Conservation (phyloP, 2,797 vertebrate genomes). For the Rhinophrynus dorsalis region DNA sequence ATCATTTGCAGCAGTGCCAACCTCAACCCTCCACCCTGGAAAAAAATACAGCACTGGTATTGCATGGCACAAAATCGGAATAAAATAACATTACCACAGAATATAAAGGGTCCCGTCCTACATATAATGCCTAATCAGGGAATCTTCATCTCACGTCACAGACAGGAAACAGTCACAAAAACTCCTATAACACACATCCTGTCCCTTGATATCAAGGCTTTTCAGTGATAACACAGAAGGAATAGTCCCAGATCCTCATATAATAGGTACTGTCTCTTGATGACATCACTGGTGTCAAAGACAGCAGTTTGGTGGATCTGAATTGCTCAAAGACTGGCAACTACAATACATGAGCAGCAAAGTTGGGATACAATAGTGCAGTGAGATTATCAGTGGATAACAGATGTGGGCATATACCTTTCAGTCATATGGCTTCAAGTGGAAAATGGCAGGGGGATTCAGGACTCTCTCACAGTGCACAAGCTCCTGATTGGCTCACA, state of each 20-base stretch:
- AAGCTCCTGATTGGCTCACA: conserved; percentile 12
- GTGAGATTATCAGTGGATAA: conserved; percentile 36
- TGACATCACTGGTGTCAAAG: background rate
- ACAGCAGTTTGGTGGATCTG: background rate
- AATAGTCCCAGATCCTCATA: too few relatives aligned
- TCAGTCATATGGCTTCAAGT: conserved; percentile 45
- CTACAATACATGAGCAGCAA: conserved; percentile 27
- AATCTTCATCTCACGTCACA: conserved; percentile 29
- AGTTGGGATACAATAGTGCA: conserved; percentile 25
- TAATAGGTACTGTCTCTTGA: too few relatives aligned
- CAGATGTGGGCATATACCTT: conserved; percentile 2
- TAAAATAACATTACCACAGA: background rate
- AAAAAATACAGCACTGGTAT: conserved; percentile 21
- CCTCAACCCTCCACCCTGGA: background rate
- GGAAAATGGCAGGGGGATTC: conserved; percentile 12
- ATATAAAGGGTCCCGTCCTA: conserved; percentile 24
- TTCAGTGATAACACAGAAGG: too few relatives aligned
- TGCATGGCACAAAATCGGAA: conserved; percentile 41
- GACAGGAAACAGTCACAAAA: conserved; percentile 12
- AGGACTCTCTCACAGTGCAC: conserved; percentile 5
- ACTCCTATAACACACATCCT: too few relatives aligned
- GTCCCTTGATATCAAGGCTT: too few relatives aligned
- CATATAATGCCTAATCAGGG: conserved; percentile 29
- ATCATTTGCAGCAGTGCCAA: background rate
- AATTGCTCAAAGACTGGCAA: conserved; percentile 3